Base-by-base conservation (phyloP, 2,888 invertebrate genomes). In the Drosophila phalerata region DNA sequence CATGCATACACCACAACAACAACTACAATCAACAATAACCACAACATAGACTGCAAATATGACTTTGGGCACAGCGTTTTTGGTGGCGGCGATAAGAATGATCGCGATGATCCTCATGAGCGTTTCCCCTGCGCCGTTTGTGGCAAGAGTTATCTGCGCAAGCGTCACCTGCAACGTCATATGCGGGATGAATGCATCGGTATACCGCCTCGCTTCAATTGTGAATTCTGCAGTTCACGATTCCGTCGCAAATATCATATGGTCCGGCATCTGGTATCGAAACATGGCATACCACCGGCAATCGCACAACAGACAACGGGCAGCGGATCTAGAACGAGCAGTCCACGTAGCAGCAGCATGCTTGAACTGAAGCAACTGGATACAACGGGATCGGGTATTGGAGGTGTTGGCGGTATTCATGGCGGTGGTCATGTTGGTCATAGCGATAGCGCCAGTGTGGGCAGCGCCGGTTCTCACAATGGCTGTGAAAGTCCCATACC, bases 111-210 rank as follows among this genome's bases (percentile, higher is more conserved):
- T 60, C 45, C 73, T 17, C 81, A 81, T 17, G 92, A 93, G 62
- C 93, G 94, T 68, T 94, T 93, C 82, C 92, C 92, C 19, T 95
- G 95, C 88, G 90, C 91, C 57, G 93, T 93, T 48, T 95, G 95
- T 79, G 93, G 93, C 77, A 94, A 94, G 90, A 94, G 93, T 68
- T 95, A 95, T 90, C 93, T 94, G 84, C 93, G 94, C 47, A 94
- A 94, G 87, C 94, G 95, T 45, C 95, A 95, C 68, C 89, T 95
- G 66, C 94, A 94, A 75, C 93, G 95, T 9, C 95, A 95, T 77
- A 92, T 93, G 81, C 93, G 93, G 48, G 93, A 93, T 75, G 94
- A 94, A 82, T 94, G 94, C 77, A 92, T 93, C 61, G 93, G 93
- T 67, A 93, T 93, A 68, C 92, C 92, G 73, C 94, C 94, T 34